phyloP scores from a whole-genome alignment of 2,888 invertebrate genomes.

The Apantesis nais region DNA sequence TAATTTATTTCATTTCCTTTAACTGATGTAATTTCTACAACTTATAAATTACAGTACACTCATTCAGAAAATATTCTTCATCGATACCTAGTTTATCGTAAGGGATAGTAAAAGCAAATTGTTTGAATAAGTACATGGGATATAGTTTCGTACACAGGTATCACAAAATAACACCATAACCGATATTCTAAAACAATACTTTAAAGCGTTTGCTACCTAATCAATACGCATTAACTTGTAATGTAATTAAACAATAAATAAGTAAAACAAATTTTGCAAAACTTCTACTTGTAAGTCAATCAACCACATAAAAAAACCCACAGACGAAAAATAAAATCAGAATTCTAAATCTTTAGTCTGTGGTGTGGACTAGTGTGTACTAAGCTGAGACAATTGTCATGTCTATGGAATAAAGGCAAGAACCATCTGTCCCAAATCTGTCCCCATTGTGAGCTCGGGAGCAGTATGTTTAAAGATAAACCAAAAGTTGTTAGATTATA shows the following conservation, averaged over 20 bases:
- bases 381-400: no score
- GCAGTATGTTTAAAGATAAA: no score
- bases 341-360: background rate
- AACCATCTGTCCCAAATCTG: no score
- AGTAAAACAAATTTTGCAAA: conserved; percentile 38
- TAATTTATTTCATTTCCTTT: conserved; percentile 51
- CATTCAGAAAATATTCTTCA: conserved; percentile 14
- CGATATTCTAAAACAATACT: conserved; percentile 12
- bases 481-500: no score
- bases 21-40: conserved; percentile 14
- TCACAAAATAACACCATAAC: conserved; percentile 15
- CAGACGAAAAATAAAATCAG: conserved; percentile 11
- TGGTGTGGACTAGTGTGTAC: no score
- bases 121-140: conserved; percentile 22
- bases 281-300: conserved; percentile 43
- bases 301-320: conserved; percentile 42
- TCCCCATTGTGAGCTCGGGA: no score
- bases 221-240: conserved; percentile 12
- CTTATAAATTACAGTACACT: conserved; percentile 5
- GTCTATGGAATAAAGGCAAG: no score
- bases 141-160: conserved; percentile 27
- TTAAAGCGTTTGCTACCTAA: conserved; percentile 4
- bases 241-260: conserved; percentile 20
- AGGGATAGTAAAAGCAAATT: conserved; percentile 27
- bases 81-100: conserved; percentile 19